Conservation (phyloP, 2,113 vertebrate genomes). For the Aptenodytes forsteri region DNA sequence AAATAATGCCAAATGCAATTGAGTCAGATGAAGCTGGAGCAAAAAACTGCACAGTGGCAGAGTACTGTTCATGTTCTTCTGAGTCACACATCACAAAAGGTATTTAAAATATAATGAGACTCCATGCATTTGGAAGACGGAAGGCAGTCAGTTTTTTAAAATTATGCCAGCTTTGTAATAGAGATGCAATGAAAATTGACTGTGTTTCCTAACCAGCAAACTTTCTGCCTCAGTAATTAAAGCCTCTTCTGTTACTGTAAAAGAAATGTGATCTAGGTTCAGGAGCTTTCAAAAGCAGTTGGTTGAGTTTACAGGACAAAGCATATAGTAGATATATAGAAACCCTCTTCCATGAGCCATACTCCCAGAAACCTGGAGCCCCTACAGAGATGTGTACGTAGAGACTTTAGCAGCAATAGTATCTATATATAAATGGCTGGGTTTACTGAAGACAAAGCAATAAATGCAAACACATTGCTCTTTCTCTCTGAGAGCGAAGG, state of each 20-base stretch:
- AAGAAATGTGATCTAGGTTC: neutral
- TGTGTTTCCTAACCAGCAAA: neutral
- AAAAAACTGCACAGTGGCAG: neutral
- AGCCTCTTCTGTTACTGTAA: neutral
- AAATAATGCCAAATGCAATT: neutral
- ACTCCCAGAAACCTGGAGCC: neutral
- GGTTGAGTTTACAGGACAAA: neutral
- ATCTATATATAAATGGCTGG: neutral
- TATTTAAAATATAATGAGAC: neutral
- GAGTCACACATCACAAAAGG: neutral
- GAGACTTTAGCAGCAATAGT: neutral
- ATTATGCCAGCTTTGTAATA: neutral
- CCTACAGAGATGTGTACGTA: neutral
- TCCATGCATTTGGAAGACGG: neutral
- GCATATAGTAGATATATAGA: neutral
- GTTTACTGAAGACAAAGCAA: neutral
- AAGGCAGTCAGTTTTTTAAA: neutral
- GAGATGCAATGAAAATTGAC: neutral
- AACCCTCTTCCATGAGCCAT: neutral
- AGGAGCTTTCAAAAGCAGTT: neutral
- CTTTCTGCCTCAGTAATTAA: neutral
- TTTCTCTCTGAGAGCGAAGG: neutral
- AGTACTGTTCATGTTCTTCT: neutral
- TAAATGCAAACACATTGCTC: neutral
- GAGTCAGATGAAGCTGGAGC: slow-evolving; percentile 22